Base-by-base conservation (phyloP, 2,888 invertebrate species). In the Tachina fera region DNA sequence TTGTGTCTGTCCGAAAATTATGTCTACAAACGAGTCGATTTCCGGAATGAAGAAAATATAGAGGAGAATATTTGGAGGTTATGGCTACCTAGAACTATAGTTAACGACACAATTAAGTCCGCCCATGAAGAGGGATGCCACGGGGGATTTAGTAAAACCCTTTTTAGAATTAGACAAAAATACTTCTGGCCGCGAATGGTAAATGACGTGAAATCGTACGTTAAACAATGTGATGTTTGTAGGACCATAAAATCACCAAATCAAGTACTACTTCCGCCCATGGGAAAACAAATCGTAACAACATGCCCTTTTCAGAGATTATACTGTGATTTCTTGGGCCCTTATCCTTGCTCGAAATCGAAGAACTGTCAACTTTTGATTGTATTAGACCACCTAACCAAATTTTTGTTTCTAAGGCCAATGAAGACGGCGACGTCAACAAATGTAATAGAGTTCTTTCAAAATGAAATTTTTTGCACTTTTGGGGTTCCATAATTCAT, bases 241-340 rank as follows among this genome's bases (percentile, higher is more conserved):
- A 78, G 61, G 53, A 53, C 22, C 2, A 70, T 61, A 8, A 78
- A 78, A 49, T 60, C 78, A 8, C 3, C 16, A 9, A 78, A 70
- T 13, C 13, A 8, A 19, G 43, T 49, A 10, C n/a, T 68, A 19
- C 68, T 70, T n/a, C 78, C 78, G 19, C 61, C 70, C 6, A 78
- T 78, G 78, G 78, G 78, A 13, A 60, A 51, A n/a, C 60, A 49
- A 41, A 53, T 78, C n/a, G 43, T 51, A 11, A 77, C 77, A 9
- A 9, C 14, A 4, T 58, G 76, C 8, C 74, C 75, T 39, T 41
- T 75, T 9, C 75, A 76, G 16, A 65, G 75, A 22, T n/a, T 76
- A 1, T 76, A 76, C 9, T 76, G 76, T 16, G 67, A 76, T 39
- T 76, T 76, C 58, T 58, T 76, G 43, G 67, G 76, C 4, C 76